These are phyloP conservation scores for Nasonia vitripennis DNA, from an alignment of 1,140 invertebrate genomes.

Conservation along the genomic window DNA sequence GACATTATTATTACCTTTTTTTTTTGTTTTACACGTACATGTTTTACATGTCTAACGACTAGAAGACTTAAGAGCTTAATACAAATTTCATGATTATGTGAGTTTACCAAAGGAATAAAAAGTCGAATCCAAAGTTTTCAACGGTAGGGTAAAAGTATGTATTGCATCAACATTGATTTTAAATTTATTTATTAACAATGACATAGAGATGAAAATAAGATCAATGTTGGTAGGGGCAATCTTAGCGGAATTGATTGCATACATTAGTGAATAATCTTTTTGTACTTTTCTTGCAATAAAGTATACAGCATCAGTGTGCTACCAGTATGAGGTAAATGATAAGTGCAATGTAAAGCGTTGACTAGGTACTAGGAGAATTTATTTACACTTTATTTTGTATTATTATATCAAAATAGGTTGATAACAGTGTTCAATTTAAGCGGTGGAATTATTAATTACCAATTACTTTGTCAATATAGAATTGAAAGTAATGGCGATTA, in stretches of 20 bases:
- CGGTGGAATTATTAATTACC: slow-evolving; percentile 18
- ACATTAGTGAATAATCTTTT: background rate
- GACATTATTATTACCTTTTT: too few species aligned
- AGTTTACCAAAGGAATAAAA: background rate
- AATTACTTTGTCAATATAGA: slow-evolving; percentile 3
- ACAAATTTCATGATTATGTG: background rate
- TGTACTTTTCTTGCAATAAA: slow-evolving; percentile 18
- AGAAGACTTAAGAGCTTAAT: too few species aligned
- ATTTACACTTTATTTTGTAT: slow-evolving; percentile 19
- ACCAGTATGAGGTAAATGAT: slow-evolving; percentile 18
- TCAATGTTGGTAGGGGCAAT: background rate
- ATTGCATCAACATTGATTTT: too few species aligned
- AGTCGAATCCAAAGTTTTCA: too few species aligned
- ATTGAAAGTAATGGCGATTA: slow-evolving; percentile 1
- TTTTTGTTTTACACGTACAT: too few species aligned
- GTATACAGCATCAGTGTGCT: background rate
- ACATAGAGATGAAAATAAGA: background rate
- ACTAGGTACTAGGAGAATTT: slow-evolving; percentile 20
- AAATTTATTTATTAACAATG: too few species aligned
- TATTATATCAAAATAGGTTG: slow-evolving; percentile 24
- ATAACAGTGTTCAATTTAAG: slow-evolving; percentile 31
- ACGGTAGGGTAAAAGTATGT: too few species aligned
- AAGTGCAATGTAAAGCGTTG: slow-evolving; percentile 43
- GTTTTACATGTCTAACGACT: too few species aligned
- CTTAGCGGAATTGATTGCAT: background rate